Percentiles rank a stretch among this genome's conserved stretches.
phyloP scores from a whole-genome alignment of 2,888 invertebrate species.

The Cantharis flavilabris region DNA sequence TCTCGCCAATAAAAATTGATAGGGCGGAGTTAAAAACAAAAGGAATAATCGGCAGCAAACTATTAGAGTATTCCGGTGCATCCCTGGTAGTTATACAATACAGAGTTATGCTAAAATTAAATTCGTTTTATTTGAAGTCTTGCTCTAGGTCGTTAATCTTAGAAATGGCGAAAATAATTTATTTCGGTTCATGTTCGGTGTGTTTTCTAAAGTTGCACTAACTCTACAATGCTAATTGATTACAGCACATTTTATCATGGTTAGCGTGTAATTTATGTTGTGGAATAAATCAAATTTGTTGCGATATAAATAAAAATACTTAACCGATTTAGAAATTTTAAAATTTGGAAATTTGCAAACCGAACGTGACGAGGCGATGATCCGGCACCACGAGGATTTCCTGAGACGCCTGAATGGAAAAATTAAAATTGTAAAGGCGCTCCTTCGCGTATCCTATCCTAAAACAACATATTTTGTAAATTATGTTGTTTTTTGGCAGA shows the following conservation, averaged over 20 bases:
- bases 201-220: neutral
- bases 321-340: neutral
- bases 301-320: neutral
- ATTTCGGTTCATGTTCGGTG: constrained; percentile 1
- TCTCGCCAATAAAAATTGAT: too few relatives aligned
- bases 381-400: neutral
- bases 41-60: too few relatives aligned
- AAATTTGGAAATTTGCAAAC: neutral
- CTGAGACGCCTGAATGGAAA: neutral
- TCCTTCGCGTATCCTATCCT: neutral
- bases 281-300: neutral
- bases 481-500: constrained; percentile 1
- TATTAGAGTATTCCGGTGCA: too few relatives aligned
- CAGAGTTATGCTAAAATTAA: neutral
- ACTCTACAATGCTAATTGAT: neutral
- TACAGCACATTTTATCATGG: neutral
- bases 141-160: constrained; percentile 17
- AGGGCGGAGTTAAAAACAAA: too few relatives aligned
- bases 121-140: constrained; percentile 10
- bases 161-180: constrained; percentile 16
- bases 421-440: neutral
- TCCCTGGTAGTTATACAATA: too few relatives aligned
- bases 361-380: neutral
- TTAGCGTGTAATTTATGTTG: neutral
- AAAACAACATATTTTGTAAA: neutral